These are phyloP conservation scores for Platyscapa corneri DNA, from an alignment of 1,140 invertebrate species.

Conservation along the genomic window DNA sequence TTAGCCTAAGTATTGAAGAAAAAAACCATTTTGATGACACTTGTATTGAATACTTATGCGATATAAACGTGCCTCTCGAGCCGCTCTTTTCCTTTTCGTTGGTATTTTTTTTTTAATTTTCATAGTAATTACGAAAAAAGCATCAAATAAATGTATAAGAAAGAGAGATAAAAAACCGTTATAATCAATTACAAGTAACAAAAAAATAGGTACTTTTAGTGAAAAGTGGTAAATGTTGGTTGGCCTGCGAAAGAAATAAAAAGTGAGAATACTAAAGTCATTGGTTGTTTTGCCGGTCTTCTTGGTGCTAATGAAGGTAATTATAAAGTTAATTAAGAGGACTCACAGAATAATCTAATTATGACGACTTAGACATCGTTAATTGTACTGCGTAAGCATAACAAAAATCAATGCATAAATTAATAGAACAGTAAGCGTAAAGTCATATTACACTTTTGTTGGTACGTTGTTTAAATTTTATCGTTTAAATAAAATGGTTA, in stretches of 20 bases:
- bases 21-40: conserved; percentile 2
- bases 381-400: conserved; percentile 13
- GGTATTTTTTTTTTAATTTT: background rate
- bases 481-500: conserved; percentile 12
- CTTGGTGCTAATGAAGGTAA: background rate
- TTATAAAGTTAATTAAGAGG: background rate
- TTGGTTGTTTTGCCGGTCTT: conserved; percentile 1
- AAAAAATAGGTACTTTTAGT: conserved; percentile 5
- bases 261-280: background rate
- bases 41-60: conserved; percentile 14
- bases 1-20: conserved; percentile 55
- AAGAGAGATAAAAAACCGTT: background rate
- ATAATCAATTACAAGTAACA: conserved; percentile 17
- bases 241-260: conserved; percentile 7
- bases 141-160: conserved; percentile 4
- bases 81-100: conserved; percentile 54
- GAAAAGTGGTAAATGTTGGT: background rate
- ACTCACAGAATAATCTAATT: background rate
- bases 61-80: conserved; percentile 60
- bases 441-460: conserved; percentile 33
- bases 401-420: conserved; percentile 47
- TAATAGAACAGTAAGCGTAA: conserved; percentile 32
- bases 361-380: background rate
- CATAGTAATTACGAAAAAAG: background rate
- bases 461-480: conserved; percentile 36